Conservation (phyloP, 1,140 invertebrate species). For the Saccostrea glomerata region DNA sequence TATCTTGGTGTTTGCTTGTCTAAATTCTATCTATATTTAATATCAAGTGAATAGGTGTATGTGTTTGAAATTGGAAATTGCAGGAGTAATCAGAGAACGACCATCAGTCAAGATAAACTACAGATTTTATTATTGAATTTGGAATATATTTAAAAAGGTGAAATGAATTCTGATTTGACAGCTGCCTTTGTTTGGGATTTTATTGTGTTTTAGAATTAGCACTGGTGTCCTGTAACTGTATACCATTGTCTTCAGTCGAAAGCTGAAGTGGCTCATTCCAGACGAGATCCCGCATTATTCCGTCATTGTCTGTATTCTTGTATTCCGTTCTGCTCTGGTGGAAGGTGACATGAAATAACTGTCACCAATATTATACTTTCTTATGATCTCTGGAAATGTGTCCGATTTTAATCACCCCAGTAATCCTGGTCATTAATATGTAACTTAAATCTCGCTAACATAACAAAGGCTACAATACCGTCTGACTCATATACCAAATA, state of each 20-base stretch:
- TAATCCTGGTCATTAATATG: slow-evolving; percentile 10
- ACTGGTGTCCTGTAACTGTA: background rate
- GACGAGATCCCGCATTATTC: background rate
- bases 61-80: slow-evolving; percentile 6
- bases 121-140: slow-evolving; percentile 7
- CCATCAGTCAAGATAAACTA: background rate
- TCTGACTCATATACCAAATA: slow-evolving; percentile 3
- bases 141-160: background rate
- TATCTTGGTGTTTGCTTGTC: background rate
- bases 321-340: background rate
- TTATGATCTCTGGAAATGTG: slow-evolving; percentile 5
- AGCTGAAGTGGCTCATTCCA: background rate
- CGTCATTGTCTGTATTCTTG: background rate
- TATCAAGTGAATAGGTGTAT: background rate
- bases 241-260: background rate
- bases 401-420: background rate
- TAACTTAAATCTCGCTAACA: background rate
- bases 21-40: slow-evolving; percentile 31
- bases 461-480: background rate
- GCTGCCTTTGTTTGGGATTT: background rate
- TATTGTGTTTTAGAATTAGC: slow-evolving; percentile 10
- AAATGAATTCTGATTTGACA: slow-evolving; percentile 19
- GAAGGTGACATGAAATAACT: slow-evolving; percentile 5
- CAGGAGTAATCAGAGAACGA: slow-evolving; percentile 9
- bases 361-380: background rate